phyloP scores from a whole-genome alignment of 2,888 invertebrate species.

The Troides aeacus region DNA sequence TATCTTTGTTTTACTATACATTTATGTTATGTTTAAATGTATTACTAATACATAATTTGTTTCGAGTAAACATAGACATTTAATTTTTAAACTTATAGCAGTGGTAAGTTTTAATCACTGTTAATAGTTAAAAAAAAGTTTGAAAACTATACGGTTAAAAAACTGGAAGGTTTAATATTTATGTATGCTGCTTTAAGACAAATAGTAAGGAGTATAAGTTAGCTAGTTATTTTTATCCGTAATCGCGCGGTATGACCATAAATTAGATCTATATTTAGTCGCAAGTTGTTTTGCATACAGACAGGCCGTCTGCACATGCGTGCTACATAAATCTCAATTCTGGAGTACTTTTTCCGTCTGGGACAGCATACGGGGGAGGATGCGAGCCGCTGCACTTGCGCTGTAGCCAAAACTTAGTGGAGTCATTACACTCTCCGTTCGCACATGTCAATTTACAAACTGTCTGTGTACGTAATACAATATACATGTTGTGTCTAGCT shows the following conservation, averaged over 20 bases:
- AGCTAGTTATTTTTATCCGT: slow-evolving; percentile 73
- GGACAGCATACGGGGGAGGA: slow-evolving; percentile 35
- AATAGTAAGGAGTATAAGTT: slow-evolving; percentile 66
- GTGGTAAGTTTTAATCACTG: no score
- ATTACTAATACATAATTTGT: no score
- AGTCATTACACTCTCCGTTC: slow-evolving; percentile 18
- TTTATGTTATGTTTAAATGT: no score
- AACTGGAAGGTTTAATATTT: background rate
- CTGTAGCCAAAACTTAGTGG: slow-evolving; percentile 23
- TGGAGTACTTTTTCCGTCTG: slow-evolving; percentile 77
- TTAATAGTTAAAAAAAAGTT: background rate
- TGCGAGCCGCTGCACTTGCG: slow-evolving; percentile 25
- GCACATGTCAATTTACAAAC: slow-evolving; percentile 29
- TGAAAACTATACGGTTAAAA: background rate
- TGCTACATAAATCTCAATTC: slow-evolving; percentile 79
- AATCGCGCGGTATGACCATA: slow-evolving; percentile 78
- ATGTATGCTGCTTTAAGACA: slow-evolving; percentile 43
- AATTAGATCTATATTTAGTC: slow-evolving; percentile 78
- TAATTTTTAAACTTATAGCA: no score
- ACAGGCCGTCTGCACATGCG: slow-evolving; percentile 78
- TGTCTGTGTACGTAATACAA: background rate
- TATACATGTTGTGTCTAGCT: background rate
- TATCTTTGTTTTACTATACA: background rate
- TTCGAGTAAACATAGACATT: no score
- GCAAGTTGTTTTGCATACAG: slow-evolving; percentile 76